Evolutionary conservation across 2,113 vertebrate genomes (phyloP).

Genomic region (Pachycephala philippinensis): DNA sequence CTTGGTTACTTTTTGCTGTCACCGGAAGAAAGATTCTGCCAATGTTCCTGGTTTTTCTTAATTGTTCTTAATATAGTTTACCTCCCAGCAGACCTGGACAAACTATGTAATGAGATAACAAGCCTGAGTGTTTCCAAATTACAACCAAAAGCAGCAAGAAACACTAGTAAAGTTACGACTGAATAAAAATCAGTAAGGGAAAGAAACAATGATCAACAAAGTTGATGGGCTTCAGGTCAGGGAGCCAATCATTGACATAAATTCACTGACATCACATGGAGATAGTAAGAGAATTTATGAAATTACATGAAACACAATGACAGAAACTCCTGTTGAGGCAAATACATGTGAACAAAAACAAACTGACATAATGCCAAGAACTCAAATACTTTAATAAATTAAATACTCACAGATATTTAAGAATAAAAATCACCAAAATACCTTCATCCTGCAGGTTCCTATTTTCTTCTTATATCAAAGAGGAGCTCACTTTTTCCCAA

Average conservation of each 20-base stretch:
- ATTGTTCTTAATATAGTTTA: background rate
- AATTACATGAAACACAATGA: background rate
- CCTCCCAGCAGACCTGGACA: background rate
- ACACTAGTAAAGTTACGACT: background rate
- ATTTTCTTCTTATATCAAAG: background rate
- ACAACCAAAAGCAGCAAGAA: background rate
- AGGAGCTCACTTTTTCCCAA: background rate
- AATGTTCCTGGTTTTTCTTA: background rate
- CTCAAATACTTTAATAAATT: background rate
- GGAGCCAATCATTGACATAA: background rate
- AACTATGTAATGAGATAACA: background rate
- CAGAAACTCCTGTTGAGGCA: background rate
- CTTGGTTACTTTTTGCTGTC: background rate
- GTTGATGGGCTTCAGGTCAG: background rate
- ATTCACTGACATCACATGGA: background rate
- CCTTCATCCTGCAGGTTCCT: background rate
- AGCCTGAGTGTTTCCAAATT: background rate
- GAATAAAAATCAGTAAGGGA: background rate
- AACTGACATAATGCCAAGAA: rapidly evolving
- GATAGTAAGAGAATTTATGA: background rate
- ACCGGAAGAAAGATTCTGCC: background rate
- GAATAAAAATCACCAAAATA: background rate
- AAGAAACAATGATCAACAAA: background rate
- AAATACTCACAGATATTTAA: background rate
- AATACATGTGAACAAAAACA: background rate